Conservation (phyloP, 2,797 vertebrate genomes). For the Cuniculus paca region DNA sequence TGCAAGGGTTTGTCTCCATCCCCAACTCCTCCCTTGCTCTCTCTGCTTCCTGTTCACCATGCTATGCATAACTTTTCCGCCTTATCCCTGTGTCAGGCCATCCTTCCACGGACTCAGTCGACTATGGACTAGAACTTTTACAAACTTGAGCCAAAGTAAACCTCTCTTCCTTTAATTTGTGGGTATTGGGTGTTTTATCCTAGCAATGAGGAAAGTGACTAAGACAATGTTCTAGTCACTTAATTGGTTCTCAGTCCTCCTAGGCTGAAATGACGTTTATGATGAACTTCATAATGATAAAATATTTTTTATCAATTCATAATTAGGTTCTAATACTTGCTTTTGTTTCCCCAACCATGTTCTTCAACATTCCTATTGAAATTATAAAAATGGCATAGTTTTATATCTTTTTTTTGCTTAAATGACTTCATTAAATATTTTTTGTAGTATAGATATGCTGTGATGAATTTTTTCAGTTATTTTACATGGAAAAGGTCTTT, state of each 20-base stretch:
- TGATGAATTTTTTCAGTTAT: not conserved
- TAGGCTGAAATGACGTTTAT: not conserved
- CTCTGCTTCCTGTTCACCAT: not conserved
- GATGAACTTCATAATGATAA: conserved; percentile 9
- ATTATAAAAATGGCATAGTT: not conserved
- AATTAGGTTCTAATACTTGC: not conserved
- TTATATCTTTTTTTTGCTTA: not conserved
- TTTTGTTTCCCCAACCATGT: not conserved
- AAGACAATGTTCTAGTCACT: not conserved
- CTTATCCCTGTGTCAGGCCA: not conserved
- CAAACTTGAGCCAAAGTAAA: not conserved
- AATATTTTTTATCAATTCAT: conserved; percentile 10
- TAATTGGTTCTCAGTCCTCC: not conserved
- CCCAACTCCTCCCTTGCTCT: not conserved
- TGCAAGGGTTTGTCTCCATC: not conserved
- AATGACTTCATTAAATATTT: not conserved
- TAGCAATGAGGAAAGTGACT: not conserved
- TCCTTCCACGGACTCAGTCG: not conserved
- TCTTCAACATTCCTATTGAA: not conserved
- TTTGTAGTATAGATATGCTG: not conserved
- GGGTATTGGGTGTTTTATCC: not conserved
- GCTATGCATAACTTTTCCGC: not conserved
- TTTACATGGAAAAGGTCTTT: not conserved
- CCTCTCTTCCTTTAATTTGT: not conserved
- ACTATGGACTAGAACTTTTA: not conserved